Conservation (phyloP, 2,888 invertebrate species). For the Drosophila demipolita region DNA sequence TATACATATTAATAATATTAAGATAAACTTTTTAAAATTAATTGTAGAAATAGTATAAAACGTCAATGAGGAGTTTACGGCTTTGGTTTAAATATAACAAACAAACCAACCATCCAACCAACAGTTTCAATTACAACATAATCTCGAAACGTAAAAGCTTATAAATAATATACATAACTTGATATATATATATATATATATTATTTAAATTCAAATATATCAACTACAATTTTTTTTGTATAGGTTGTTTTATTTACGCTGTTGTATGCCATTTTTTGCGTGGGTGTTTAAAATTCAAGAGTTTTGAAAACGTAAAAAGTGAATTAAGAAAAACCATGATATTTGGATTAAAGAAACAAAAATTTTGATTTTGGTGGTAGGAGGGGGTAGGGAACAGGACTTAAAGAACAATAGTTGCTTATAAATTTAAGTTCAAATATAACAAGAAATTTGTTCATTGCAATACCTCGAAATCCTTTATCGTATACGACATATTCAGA, state of each 20-base stretch:
- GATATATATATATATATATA: conserved; percentile 36
- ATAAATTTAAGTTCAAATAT: conserved; percentile 79
- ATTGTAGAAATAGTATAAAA: conserved; percentile 22
- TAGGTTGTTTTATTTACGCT: conserved; percentile 42
- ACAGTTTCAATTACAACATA: conserved; percentile 63
- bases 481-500: conserved; percentile 60
- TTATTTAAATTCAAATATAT: conserved; percentile 55
- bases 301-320: conserved; percentile 52
- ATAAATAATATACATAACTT: conserved; percentile 58
- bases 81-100: conserved; percentile 66
- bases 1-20: too few species aligned
- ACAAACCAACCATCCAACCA: conserved; percentile 74
- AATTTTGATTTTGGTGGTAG: conserved; percentile 23
- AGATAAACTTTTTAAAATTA: neutral
- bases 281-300: conserved; percentile 34
- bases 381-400: conserved; percentile 27
- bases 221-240: conserved; percentile 53
- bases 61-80: conserved; percentile 57
- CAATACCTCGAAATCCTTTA: conserved; percentile 86
- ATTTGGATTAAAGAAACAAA: conserved; percentile 38
- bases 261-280: conserved; percentile 49
- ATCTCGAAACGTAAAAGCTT: conserved; percentile 54
- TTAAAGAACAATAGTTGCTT: conserved; percentile 77
- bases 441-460: conserved; percentile 78
- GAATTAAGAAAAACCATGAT: conserved; percentile 27